Conservation (phyloP, 2,797 vertebrate species). For the Gallirallus australis region DNA sequence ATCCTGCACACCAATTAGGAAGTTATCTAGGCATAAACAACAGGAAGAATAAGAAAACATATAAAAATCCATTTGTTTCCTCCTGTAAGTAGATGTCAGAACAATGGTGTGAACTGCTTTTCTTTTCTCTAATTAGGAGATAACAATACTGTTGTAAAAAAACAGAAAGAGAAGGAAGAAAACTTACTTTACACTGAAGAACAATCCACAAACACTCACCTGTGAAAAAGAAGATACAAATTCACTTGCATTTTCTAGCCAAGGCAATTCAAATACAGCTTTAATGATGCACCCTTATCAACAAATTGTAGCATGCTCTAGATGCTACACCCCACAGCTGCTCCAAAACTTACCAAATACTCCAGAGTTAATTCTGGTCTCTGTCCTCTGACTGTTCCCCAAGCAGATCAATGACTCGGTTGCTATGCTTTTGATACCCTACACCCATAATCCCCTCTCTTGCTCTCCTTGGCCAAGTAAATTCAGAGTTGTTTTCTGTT, state of each 20-base stretch:
- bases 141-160: background rate
- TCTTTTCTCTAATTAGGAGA: background rate
- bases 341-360: background rate
- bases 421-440: background rate
- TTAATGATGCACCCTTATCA: background rate
- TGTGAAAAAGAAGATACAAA: background rate
- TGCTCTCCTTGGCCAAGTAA: background rate
- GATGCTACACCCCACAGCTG: background rate
- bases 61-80: background rate
- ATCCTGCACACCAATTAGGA: background rate
- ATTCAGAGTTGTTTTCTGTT: background rate
- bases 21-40: background rate
- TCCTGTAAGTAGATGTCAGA: background rate
- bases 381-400: background rate
- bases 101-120: background rate
- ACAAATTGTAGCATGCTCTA: background rate
- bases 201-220: background rate
- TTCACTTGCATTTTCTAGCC: background rate
- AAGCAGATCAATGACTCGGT: background rate
- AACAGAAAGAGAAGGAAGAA: background rate
- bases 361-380: background rate
- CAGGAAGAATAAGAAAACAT: background rate
- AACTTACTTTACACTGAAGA: background rate
- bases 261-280: background rate
- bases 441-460: background rate